These are phyloP conservation scores for Onchidella celtica DNA, from an alignment of 2,888 invertebrate species.

Conservation along the genomic window DNA sequence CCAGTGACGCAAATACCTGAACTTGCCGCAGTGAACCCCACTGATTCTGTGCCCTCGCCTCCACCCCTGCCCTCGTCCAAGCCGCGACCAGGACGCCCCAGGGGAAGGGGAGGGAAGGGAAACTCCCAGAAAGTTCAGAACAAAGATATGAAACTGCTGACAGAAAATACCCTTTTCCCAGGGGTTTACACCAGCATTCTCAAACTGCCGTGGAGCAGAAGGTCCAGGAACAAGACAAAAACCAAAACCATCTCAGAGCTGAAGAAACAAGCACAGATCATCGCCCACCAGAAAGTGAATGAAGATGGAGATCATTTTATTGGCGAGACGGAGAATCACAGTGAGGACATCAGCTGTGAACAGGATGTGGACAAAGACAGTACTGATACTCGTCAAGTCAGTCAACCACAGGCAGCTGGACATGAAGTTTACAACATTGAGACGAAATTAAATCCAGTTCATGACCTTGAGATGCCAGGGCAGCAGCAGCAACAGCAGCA, in stretches of 20 bases:
- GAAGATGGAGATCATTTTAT: not conserved
- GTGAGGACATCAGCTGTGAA: not conserved
- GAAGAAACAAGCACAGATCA: constrained; percentile 36
- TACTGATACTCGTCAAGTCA: not conserved
- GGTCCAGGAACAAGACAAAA: constrained; percentile 64
- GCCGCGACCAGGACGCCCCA: constrained; percentile 52
- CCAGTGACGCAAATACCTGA: not conserved
- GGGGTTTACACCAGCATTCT: constrained; percentile 75
- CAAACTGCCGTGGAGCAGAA: constrained; percentile 72
- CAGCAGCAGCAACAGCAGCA: constrained; percentile 3
- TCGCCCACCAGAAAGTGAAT: constrained; percentile 12
- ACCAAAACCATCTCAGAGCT: constrained; percentile 36
- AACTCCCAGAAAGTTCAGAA: constrained; percentile 48
- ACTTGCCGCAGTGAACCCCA: not conserved
- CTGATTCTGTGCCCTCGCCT: not conserved
- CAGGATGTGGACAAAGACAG: not conserved
- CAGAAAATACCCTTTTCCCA: constrained; percentile 68
- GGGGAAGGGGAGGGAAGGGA: constrained; percentile 45
- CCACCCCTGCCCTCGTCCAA: constrained; percentile 12
- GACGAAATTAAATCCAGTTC: too few relatives aligned
- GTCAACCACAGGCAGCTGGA: not conserved
- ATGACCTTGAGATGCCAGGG: not conserved
- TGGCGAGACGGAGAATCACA: not conserved
- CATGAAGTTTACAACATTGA: not conserved
- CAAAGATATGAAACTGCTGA: constrained; percentile 70